Percentiles rank a stretch among this genome's conserved stretches.
Evolutionary conservation across 2,888 invertebrate genomes (phyloP).

Genomic region (Temnothorax rugatulus): DNA sequence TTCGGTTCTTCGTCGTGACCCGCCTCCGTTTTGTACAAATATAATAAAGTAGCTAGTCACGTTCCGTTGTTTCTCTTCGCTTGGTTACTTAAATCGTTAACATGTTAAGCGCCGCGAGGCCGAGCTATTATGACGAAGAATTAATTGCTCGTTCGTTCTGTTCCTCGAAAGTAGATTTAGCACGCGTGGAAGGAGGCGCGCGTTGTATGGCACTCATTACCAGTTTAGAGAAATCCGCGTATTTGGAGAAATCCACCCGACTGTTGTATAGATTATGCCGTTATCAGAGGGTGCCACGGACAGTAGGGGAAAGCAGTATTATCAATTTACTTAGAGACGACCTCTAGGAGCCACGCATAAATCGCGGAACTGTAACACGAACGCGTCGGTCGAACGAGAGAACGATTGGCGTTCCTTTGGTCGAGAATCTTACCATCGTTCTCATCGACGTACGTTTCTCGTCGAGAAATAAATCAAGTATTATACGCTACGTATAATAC

Average conservation of each 20-base stretch:
- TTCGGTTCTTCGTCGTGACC: constrained; percentile 34
- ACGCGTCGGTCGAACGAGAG: constrained; percentile 67
- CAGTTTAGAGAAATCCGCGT: constrained; percentile 58
- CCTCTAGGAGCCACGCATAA: constrained; percentile 72
- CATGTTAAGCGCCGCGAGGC: constrained; percentile 62
- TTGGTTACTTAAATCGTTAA: constrained; percentile 67
- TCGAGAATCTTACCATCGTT: not conserved
- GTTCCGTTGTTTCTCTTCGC: constrained; percentile 65
- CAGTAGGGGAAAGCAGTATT: constrained; percentile 73
- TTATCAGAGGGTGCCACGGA: constrained; percentile 81
- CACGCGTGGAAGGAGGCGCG: constrained; percentile 52
- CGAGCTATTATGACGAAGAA: constrained; percentile 35
- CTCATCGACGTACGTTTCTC: not conserved
- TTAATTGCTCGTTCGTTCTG: constrained; percentile 40
- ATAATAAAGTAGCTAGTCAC: constrained; percentile 62
- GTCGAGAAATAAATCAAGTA: constrained; percentile 1
- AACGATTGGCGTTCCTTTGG: constrained; percentile 39
- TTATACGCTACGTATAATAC: not conserved
- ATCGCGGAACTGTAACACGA: constrained; percentile 67
- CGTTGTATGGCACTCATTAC: constrained; percentile 40
- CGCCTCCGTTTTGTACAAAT: constrained; percentile 57
- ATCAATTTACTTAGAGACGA: constrained; percentile 65
- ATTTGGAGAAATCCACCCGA: constrained; percentile 63
- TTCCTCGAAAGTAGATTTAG: not conserved
- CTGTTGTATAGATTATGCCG: constrained; percentile 80